These are phyloP conservation scores for Nicator chloris DNA, from an alignment of 2,113 vertebrate species.

Conservation along the genomic window DNA sequence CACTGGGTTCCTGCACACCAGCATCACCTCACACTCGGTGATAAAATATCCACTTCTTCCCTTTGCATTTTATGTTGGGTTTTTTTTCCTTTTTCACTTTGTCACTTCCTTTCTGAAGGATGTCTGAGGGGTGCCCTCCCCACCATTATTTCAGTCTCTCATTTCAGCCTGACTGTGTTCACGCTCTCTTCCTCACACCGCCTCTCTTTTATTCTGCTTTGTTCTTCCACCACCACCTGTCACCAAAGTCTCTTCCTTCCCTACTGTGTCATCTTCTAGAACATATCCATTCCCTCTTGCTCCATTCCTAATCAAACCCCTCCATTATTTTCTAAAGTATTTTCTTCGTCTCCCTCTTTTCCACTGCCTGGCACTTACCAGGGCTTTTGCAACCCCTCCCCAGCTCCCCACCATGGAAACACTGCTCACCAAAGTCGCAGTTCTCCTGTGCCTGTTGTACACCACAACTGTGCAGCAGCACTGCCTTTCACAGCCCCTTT, in stretches of 20 bases:
- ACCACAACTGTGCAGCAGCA: fast-evolving
- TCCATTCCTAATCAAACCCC: background rate
- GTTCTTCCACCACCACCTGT: constrained; percentile 12
- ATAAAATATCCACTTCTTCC: background rate
- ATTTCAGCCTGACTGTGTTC: background rate
- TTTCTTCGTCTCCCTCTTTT: background rate
- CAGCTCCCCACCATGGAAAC: background rate
- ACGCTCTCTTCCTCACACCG: background rate
- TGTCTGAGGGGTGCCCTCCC: background rate
- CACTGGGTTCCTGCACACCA: background rate
- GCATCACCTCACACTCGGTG: background rate
- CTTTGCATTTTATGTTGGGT: background rate
- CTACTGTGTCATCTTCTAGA: background rate
- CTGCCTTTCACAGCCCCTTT: background rate
- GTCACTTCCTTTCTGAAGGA: background rate
- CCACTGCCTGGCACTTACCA: background rate
- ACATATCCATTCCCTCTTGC: background rate
- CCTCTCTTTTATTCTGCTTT: constrained; percentile 23
- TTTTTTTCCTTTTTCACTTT: background rate
- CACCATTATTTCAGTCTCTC: background rate
- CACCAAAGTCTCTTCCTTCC: constrained; percentile 13
- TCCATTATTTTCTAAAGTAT: background rate
- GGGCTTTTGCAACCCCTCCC: background rate
- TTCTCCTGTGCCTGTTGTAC: background rate
- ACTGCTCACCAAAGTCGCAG: fast-evolving